Evolutionary conservation across 2,888 invertebrate species (phyloP).

Genomic region (Eristalis arbustorum): DNA sequence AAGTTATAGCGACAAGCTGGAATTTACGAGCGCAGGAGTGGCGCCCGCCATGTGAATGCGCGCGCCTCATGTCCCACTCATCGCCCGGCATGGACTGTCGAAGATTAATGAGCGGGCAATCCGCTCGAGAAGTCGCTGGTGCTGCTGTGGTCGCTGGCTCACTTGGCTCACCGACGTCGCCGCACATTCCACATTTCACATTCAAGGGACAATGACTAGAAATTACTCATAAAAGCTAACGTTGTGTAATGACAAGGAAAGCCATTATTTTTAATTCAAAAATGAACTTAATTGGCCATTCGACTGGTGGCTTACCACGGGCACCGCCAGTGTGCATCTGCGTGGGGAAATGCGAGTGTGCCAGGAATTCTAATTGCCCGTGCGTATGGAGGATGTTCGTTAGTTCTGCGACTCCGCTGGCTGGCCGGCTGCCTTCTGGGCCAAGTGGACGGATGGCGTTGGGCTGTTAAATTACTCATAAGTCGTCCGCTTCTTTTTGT

Average conservation of each 20-base stretch:
- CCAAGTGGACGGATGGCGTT: neutral
- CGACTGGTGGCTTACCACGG: slow-evolving; percentile 37
- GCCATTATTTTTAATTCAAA: slow-evolving; percentile 67
- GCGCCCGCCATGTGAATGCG: slow-evolving; percentile 31
- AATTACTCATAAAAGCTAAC: slow-evolving; percentile 36
- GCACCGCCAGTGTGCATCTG: neutral
- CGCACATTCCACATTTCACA: neutral
- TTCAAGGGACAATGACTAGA: slow-evolving; percentile 14
- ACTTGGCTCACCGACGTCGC: neutral
- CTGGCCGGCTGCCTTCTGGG: neutral
- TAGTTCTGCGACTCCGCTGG: slow-evolving; percentile 24
- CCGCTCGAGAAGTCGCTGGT: slow-evolving; percentile 42
- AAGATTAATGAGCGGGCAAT: slow-evolving; percentile 67
- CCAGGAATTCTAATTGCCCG: slow-evolving; percentile 61
- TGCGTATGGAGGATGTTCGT: slow-evolving; percentile 50
- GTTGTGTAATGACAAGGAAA: slow-evolving; percentile 62
- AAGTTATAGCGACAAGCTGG: slow-evolving; percentile 24
- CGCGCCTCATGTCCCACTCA: slow-evolving; percentile 35
- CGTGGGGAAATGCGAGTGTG: slow-evolving; percentile 27
- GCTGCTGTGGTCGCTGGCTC: neutral
- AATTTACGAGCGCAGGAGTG: slow-evolving; percentile 63
- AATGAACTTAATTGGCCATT: slow-evolving; percentile 67
- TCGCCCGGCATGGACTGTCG: slow-evolving; percentile 35
- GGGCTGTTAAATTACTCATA: slow-evolving; percentile 54
- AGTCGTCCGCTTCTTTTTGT: slow-evolving; percentile 8